Evolutionary conservation across 1,140 invertebrate genomes (phyloP), one percentile per base, ranked within the genome.

Genomic region (Hycleus phaleratus): DNA sequence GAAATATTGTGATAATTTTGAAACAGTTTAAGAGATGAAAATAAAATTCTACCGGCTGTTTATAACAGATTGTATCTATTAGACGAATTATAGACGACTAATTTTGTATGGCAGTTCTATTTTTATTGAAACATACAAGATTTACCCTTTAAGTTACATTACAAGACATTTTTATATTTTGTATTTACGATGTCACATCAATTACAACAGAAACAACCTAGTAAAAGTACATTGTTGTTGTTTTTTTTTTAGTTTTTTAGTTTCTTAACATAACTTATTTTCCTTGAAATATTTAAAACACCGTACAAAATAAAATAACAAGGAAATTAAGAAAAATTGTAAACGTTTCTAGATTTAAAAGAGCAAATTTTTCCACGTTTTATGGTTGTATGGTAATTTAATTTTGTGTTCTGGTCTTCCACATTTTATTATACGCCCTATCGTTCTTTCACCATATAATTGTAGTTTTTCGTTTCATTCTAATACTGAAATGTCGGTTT

Each of bases 41-140:
- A 32, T 47, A 57, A 49, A 57, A 57, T 49, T 49, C 39, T 47
- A 57, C 42, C 39, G 56, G 56, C 48, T 57, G 56, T 50, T 57
- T 9, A 57, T 50, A 57, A 57, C 56, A 57, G 56, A 57, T 57
- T 57, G 56, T 57, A 57, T 57, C 56, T 57, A 57, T 57, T 57
- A 57, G 56, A 57, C 56, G 56, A 57, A 57, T 57, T 57, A 57
- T 57, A 49, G 56, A 43, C 44, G 56, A 57, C 56, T 57, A 57
- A 57, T 57, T 57, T 57, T 45, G 56, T 42, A 42, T 32, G 26
- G 6, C 10, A n/a, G 40, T 42, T 48, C 46, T 48, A 48, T 48
- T 48, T 48, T 26, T 42, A 11, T 42, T n/a, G 3, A 42, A 42
- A n/a, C 11, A 42, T 42, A 42, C 40, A 42, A 55, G 52, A 55